Conservation (phyloP, 2,797 vertebrate species). For the Danio tinwini region DNA sequence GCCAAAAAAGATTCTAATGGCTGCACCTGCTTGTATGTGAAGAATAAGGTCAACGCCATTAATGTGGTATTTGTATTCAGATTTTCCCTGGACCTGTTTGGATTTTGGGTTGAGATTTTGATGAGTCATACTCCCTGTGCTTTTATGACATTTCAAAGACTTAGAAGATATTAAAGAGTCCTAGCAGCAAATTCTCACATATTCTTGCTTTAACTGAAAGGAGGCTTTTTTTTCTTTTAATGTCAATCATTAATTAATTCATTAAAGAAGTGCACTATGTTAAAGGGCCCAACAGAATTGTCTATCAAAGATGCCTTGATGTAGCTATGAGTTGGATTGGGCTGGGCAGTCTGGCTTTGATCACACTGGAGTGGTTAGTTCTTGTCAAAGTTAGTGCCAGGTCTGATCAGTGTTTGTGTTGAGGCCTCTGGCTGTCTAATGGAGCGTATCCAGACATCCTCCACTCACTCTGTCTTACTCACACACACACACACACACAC, state of each 20-base stretch:
- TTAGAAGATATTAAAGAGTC: background rate
- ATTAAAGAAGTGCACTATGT: constrained; percentile 25
- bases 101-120: background rate
- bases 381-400: constrained; percentile 40
- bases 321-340: constrained; percentile 6
- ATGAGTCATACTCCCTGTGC: background rate
- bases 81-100: background rate
- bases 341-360: constrained; percentile 17
- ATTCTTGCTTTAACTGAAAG: background rate
- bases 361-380: constrained; percentile 31
- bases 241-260: constrained; percentile 35
- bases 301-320: constrained; percentile 43
- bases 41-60: background rate
- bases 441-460: constrained; percentile 26
- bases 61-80: background rate
- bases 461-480: constrained; percentile 22
- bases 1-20: too few species aligned
- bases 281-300: constrained; percentile 24
- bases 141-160: constrained; percentile 26
- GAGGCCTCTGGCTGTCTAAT: constrained; percentile 36
- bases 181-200: background rate
- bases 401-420: constrained; percentile 35
- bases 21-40: too few species aligned
- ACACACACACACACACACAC: background rate
- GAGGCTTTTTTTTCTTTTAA: background rate